phyloP scores from a whole-genome alignment of 2,797 vertebrate species.

The Caiman crocodilus region DNA sequence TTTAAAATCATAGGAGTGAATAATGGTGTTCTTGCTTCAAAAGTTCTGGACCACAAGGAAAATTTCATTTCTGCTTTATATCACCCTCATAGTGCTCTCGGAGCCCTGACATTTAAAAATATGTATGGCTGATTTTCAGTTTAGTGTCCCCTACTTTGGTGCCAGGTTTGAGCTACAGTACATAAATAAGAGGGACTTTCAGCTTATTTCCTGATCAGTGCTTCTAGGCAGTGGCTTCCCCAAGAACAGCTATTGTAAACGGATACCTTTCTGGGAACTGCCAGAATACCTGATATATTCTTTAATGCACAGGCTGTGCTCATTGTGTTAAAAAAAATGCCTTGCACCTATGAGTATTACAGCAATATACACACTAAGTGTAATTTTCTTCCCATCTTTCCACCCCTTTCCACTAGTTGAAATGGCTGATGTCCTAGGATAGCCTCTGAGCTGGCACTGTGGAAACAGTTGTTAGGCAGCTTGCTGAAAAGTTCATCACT shows the following conservation, averaged over 20 bases:
- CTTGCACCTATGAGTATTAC: background rate
- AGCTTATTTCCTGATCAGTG: background rate
- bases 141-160: background rate
- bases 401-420: no score
- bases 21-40: background rate
- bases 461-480: background rate
- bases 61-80: background rate
- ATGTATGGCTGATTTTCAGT: background rate
- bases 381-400: background rate
- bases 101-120: background rate
- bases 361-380: background rate
- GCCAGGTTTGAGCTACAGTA: background rate
- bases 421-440: background rate
- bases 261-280: background rate
- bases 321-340: background rate
- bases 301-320: background rate
- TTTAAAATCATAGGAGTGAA: background rate
- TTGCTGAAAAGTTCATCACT: no score
- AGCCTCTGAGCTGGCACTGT: background rate
- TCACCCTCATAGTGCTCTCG: background rate
- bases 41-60: background rate
- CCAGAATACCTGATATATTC: background rate
- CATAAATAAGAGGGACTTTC: background rate
- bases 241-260: background rate
- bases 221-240: background rate